Conservation (phyloP, 2,113 vertebrate genomes). For the Antidorcas marsupialis region DNA sequence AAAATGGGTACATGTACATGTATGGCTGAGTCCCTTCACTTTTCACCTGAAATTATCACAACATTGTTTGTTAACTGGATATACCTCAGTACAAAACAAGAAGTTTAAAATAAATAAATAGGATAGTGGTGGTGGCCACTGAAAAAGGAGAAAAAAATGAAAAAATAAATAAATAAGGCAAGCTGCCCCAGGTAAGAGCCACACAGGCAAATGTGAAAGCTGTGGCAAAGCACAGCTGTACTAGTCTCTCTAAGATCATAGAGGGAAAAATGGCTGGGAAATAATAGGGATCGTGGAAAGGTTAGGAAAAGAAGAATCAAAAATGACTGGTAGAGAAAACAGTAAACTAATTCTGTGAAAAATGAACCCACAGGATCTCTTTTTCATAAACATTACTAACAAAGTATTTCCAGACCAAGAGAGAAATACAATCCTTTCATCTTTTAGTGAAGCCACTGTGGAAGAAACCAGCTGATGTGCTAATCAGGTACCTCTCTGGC, state of each 20-base stretch:
- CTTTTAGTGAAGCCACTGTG: neutral
- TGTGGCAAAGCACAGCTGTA: neutral
- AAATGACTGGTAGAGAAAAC: neutral
- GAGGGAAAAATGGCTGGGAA: neutral
- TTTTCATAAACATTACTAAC: neutral
- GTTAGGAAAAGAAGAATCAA: neutral
- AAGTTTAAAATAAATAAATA: neutral
- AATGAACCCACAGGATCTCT: neutral
- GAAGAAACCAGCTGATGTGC: neutral
- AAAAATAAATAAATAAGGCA: neutral
- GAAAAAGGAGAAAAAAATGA: neutral
- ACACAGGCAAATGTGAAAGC: neutral
- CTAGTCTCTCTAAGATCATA: neutral
- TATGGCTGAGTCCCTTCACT: neutral
- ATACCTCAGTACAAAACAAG: neutral
- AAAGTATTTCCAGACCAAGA: constrained; percentile 4
- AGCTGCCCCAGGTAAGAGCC: neutral
- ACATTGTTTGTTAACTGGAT: neutral
- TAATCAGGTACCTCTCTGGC: neutral
- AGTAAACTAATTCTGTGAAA: neutral
- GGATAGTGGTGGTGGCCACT: neutral
- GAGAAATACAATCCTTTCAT: neutral
- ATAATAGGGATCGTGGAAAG: neutral
- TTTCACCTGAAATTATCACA: neutral
- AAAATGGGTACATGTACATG: neutral